Percentiles rank a stretch among this genome's conserved stretches.
Evolutionary conservation across 2,797 vertebrate genomes (phyloP).

Genomic region (Sorex maritimensis): DNA sequence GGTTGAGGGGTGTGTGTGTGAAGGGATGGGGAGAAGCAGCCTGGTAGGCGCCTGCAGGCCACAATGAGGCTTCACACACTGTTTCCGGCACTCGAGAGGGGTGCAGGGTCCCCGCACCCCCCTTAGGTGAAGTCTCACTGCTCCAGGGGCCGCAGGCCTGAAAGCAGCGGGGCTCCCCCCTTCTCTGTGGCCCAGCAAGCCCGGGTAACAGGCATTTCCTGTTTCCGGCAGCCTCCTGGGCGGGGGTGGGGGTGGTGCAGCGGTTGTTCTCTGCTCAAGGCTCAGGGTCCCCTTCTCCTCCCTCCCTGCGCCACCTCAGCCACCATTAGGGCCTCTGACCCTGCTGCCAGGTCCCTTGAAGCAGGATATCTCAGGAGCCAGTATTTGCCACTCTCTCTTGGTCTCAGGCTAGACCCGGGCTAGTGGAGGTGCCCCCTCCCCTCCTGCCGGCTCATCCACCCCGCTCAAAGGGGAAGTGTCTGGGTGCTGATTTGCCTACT

Average conservation of each 20-base stretch:
- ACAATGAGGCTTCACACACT: neutral
- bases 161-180: neutral
- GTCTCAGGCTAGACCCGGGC: neutral
- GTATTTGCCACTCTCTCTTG: neutral
- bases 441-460: no score
- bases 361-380: neutral
- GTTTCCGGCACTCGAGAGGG: neutral
- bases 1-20: no score
- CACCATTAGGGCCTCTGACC: neutral
- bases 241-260: conserved; percentile 61
- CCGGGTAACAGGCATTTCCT: conserved; percentile 82
- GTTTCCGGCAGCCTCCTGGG: conserved; percentile 81
- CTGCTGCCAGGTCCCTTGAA: neutral
- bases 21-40: no score
- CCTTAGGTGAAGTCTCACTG: neutral
- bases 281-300: neutral
- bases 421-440: no score
- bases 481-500: conserved; percentile 67
- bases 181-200: conserved; percentile 59
- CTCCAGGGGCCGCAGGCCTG: conserved; percentile 52
- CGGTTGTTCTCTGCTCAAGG: neutral
- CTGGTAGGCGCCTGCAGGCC: neutral
- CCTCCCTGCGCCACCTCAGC: no score
- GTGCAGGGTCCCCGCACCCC: neutral
- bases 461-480: neutral